Evolutionary conservation across 2,888 invertebrate species (phyloP), one percentile per base, ranked within the genome.

Genomic region (Elmis aenea): DNA sequence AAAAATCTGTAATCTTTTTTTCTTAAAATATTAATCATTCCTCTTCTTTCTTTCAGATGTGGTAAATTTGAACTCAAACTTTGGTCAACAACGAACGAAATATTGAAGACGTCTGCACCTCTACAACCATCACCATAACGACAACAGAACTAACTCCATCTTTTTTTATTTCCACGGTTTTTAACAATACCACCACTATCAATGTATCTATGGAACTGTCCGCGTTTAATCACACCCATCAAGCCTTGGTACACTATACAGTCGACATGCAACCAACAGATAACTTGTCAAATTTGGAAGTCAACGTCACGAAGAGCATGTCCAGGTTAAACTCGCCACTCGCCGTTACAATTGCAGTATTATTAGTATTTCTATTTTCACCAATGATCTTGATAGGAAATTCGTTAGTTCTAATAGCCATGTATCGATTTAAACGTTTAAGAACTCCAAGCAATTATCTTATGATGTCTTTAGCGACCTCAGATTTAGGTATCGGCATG

Each of bases 391-490:
- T 79, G 27, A 69, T 73, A 46, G 72, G 76, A 29, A 79, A 79
- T 54, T 71, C 74, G 1, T 63, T 79, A 38, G 74, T 79, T 15
- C 64, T 80, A 24, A 67, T 73, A 4, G 74, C 77, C 1, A 75
- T 79, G 60, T 72, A 73, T 53, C 68, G 74, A 21, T 79, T 74
- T 65, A 77, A 77, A 55, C 66, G 78, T 32, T 66, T 79, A 24
- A 66, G 78, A 45, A 77, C 77, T 11, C 78, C 79, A 3, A 77
- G 77, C 33, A 79, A 79, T 59, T 76, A 73, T 50, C 66, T 79
- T 32, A 67, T 79, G 33, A 72, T 74, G 46, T 77, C 77, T 1
- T 60, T 80, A 34, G 77, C 79, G 2, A 67, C 74, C 20, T 75
- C 76, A 6, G 80, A 79, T 56, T 66, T 79, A 18, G 74, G 76